A percentile compares a stretch with the other conserved stretches of the same genome.
Evolutionary conservation across 2,113 vertebrate genomes (phyloP).

Genomic region (Lamprotornis superbus): DNA sequence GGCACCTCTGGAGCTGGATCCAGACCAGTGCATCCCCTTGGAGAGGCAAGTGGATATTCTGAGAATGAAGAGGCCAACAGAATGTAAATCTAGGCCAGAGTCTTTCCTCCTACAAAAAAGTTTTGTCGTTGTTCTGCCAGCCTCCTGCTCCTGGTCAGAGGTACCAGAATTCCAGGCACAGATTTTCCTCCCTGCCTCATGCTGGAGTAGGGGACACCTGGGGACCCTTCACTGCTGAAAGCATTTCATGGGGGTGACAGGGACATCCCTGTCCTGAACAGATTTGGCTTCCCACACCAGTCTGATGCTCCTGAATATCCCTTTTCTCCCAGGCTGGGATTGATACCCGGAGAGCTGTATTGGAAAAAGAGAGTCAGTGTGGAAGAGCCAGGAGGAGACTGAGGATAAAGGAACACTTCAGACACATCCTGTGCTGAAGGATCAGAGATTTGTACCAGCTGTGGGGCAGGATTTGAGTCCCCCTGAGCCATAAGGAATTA

Average conservation of each 20-base stretch:
- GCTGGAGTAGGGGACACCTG: background rate
- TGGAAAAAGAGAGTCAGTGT: background rate
- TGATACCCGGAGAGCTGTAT: background rate
- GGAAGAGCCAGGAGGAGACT: background rate
- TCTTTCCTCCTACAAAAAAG: background rate
- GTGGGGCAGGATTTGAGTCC: background rate
- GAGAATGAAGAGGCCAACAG: background rate
- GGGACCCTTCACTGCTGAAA: background rate
- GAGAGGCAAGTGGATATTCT: background rate
- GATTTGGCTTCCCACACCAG: background rate
- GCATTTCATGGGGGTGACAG: background rate
- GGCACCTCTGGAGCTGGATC: background rate
- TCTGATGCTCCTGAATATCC: background rate
- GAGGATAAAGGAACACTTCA: background rate
- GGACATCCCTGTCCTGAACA: background rate
- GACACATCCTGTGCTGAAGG: background rate
- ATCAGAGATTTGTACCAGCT: background rate
- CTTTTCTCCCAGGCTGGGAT: background rate
- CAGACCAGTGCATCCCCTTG: background rate
- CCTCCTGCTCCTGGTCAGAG: background rate
- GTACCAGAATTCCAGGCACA: background rate
- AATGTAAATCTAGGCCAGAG: background rate
- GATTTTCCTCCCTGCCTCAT: background rate
- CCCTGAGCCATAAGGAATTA: background rate
- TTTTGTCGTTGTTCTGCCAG: background rate